These are phyloP conservation scores for Diaphora mendica DNA, from an alignment of 2,888 invertebrate species.

Conservation along the genomic window DNA sequence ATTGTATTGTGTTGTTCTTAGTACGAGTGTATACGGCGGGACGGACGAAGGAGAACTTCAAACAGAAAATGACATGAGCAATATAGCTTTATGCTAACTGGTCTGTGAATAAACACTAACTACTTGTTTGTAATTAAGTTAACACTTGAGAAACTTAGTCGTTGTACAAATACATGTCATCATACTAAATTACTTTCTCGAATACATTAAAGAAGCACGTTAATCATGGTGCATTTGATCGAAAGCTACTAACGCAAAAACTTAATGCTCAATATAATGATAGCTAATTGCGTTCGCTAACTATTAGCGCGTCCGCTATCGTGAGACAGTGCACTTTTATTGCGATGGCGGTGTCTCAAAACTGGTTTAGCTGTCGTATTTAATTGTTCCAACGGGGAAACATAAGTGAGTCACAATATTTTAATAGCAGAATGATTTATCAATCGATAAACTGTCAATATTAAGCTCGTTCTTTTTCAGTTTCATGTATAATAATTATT, in stretches of 20 bases:
- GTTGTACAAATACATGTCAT: background rate
- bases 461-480: background rate
- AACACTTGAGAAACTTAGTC: background rate
- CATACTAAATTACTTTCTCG: slow-evolving; percentile 16
- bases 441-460: background rate
- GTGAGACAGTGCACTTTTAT: slow-evolving; percentile 56
- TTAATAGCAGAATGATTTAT: background rate
- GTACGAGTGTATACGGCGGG: no score
- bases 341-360: slow-evolving; percentile 35
- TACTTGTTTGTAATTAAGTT: background rate
- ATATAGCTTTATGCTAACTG: no score
- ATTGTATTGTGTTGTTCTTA: no score
- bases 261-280: slow-evolving; percentile 73
- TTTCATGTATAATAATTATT: background rate
- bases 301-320: slow-evolving; percentile 56
- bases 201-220: slow-evolving; percentile 32
- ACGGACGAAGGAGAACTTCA: no score
- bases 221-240: slow-evolving; percentile 61
- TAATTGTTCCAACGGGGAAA: slow-evolving; percentile 5
- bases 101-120: no score
- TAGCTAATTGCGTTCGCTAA: slow-evolving; percentile 66
- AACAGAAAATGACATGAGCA: no score
- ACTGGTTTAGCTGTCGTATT: slow-evolving; percentile 5
- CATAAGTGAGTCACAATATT: slow-evolving; percentile 15
- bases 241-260: slow-evolving; percentile 72